A percentile compares a stretch with the other conserved stretches of the same genome.
phyloP scores from a whole-genome alignment of 2,797 vertebrate genomes.

The Sphaeramia orbicularis region DNA sequence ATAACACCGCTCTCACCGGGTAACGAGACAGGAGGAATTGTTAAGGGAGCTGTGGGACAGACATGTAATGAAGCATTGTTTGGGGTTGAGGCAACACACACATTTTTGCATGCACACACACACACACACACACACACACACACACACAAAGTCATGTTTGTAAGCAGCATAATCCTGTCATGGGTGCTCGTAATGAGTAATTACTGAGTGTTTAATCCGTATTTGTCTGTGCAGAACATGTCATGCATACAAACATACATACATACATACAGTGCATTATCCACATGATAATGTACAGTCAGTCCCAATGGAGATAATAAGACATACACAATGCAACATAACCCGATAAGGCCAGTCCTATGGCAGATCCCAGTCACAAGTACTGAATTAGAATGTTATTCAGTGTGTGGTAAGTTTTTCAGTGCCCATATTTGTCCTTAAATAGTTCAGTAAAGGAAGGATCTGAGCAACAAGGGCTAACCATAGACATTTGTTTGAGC shows the following conservation, averaged over 20 bases:
- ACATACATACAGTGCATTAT: not conserved
- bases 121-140: slow-evolving; percentile 14
- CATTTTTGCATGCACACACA: slow-evolving; percentile 4
- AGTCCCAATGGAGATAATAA: no score
- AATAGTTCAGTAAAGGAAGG: no score
- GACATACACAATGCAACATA: no score
- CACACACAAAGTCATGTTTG: slow-evolving; percentile 7
- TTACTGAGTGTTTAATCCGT: slow-evolving; percentile 22
- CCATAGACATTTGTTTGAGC: no score
- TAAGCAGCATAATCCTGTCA: slow-evolving; percentile 12
- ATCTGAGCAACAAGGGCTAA: no score
- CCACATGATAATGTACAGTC: no score
- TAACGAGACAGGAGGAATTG: slow-evolving; percentile 72
- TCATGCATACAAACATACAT: not conserved
- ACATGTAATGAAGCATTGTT: slow-evolving; percentile 77
- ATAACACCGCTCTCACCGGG: slow-evolving; percentile 66
- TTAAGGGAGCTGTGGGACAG: slow-evolving; percentile 63
- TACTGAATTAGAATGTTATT: no score
- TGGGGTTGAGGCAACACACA: slow-evolving; percentile 32
- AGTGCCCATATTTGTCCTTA: no score
- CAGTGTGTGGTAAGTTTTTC: no score
- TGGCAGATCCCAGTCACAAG: no score
- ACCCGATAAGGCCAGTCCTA: no score
- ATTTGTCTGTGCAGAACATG: not conserved
- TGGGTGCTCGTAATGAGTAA: slow-evolving; percentile 19